Evolutionary conservation across 92 coral and sea anemone species (phyloP), one percentile per base, ranked within the genome.

Genomic region (Actinernus sp.): DNA sequence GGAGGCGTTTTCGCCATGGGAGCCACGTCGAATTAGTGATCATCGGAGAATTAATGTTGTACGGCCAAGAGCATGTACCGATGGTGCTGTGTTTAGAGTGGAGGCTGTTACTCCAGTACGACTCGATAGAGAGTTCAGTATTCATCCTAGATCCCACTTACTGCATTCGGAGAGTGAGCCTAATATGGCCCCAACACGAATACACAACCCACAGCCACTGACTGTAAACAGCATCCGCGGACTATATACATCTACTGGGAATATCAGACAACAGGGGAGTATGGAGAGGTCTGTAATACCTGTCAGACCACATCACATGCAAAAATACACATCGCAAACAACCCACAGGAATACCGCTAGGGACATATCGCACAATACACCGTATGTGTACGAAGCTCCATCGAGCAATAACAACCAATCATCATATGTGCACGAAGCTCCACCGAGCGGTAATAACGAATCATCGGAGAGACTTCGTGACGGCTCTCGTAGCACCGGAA

Each of bases 211-310:
- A 2, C 96, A 80, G 17, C 89, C 83, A 19, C 73, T 90, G 39
- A 90, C 97, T 47, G 97, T 90, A 4, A 90, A 90, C 38, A 80
- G 89, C 21, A 59, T 86, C 33, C 97, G 89, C 14, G 97, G 97
- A 21, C 65, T 81, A 33, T 81, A 82, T 21, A 39, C 57, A 1
- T 70, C 78, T 16, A 70, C 78, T 3, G 67, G 78, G 2, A 70
- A 70, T 57, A 57, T 70, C 17, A 55, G 24, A 31, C 37, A 45
- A 56, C 5, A 7, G 52, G 52, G 19, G 11, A 14, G 41, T 7
- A 36, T 7, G 41, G 41, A 36, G 41, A 7, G 41, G 7, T 7
- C 41, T 7, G 41, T 36, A 14, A 14, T 36, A 14, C 52, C 52
- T 18, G 10, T 4, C 10, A 45, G 22, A 17, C 4, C 19, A 9